Base-by-base conservation (phyloP, 2,888 invertebrate genomes). In the Seira sanloemensis region DNA sequence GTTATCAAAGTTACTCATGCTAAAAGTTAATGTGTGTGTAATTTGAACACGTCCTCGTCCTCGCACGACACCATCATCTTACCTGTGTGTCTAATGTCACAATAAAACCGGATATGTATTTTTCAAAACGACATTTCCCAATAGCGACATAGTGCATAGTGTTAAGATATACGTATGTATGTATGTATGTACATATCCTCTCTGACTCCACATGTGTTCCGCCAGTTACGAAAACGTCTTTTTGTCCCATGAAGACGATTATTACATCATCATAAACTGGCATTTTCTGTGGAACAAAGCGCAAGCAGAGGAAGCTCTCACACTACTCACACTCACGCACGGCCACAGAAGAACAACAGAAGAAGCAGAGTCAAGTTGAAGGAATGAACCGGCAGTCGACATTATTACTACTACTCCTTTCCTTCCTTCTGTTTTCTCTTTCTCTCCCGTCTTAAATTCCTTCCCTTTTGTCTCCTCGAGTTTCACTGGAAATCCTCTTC, bases 131-230 rank as follows among this genome's bases (percentile, higher is more conserved):
- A 62, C 62, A 23, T 62, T 62, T 62, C 21, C 21, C 62, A 62
- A 62, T 62, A 62, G 21, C 19, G 21, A 37, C 12, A 12, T 7
- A 62, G 62, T 12, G 62, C 62, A 21, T 62, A 62, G 19, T 23
- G 23, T 62, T 62, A n/a, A n/a, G n/a, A n/a, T n/a, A n/a, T n/a
- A n/a, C n/a, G n/a, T n/a, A n/a, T n/a, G n/a, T n/a, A n/a, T n/a
- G n/a, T n/a, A n/a, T n/a, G n/a, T n/a, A n/a, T n/a, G n/a, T n/a
- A n/a, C n/a, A n/a, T n/a, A n/a, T n/a, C n/a, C n/a, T n/a, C n/a
- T n/a, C n/a, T n/a, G n/a, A 23, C 62, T 62, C 62, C 62, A 62
- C 62, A 62, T 62, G 62, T 62, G 62, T 62, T 62, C 62, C 19
- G 62, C 23, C 16, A 62, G 62, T 23, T 62, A n/a, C n/a, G 62